Percentiles rank a stretch among this genome's conserved stretches.
Evolutionary conservation across 2,113 vertebrate genomes (phyloP).

Genomic region (Desmodus rotundus): DNA sequence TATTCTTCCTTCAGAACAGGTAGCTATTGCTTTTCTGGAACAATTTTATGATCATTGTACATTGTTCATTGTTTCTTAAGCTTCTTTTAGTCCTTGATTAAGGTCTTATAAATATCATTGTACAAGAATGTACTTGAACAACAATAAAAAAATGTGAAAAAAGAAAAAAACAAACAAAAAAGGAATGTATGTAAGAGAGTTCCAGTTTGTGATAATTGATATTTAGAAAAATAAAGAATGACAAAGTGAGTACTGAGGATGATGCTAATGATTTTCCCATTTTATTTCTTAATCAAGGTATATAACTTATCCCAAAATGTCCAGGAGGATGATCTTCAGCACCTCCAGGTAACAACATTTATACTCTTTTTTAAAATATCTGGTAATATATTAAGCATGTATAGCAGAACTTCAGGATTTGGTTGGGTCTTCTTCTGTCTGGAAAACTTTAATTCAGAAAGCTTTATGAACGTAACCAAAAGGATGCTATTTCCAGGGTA

Average conservation of each 20-base stretch:
- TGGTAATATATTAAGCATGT: not conserved
- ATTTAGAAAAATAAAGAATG: slow-evolving; percentile 2
- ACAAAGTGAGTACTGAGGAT: not conserved
- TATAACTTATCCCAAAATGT: slow-evolving; percentile 95
- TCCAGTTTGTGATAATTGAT: not conserved
- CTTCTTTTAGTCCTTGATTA: not conserved
- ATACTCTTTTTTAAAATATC: not conserved
- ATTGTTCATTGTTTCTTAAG: not conserved
- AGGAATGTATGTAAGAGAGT: not conserved
- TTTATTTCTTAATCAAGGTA: slow-evolving; percentile 79
- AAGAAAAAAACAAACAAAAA: not conserved
- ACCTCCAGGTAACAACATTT: slow-evolving; percentile 85
- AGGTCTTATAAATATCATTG: not conserved
- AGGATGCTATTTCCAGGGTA: not conserved
- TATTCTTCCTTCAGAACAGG: not conserved
- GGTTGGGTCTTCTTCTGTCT: not conserved
- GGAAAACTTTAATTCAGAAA: not conserved
- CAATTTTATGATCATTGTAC: not conserved
- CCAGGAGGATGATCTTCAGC: slow-evolving; percentile 92
- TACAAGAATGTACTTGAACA: too few relatives aligned
- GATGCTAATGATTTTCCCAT: not conserved
- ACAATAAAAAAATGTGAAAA: too few relatives aligned
- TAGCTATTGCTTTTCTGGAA: not conserved
- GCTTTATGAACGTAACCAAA: not conserved
- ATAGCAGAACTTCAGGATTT: not conserved